A percentile compares a stretch with the other conserved stretches of the same genome.
These are phyloP conservation scores for Saimiri boliviensis DNA, from an alignment of 2,113 vertebrate genomes.

Conservation along the genomic window DNA sequence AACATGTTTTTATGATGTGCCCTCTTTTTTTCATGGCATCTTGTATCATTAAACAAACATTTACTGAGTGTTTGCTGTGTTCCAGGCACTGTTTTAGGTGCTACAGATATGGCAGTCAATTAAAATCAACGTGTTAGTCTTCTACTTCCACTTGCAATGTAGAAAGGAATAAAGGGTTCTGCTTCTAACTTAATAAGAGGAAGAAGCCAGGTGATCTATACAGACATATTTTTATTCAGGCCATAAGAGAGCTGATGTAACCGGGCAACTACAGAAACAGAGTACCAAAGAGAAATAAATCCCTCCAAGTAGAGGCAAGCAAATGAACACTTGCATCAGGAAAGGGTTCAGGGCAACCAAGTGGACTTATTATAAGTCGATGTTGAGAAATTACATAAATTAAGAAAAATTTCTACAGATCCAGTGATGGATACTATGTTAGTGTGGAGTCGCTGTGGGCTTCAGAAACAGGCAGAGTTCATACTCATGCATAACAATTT, in stretches of 20 bases:
- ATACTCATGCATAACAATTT: fast-evolving
- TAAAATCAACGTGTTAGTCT: too few relatives aligned
- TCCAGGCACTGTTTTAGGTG: too few relatives aligned
- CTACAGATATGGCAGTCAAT: neutral
- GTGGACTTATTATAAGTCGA: fast-evolving
- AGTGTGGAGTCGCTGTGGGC: neutral
- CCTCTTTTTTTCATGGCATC: neutral
- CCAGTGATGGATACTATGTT: neutral
- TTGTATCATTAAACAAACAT: neutral
- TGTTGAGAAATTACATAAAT: neutral
- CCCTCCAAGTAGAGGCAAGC: neutral
- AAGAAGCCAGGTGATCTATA: neutral
- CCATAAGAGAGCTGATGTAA: neutral
- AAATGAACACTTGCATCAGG: too few relatives aligned
- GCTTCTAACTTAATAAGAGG: neutral
- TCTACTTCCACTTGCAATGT: fast-evolving
- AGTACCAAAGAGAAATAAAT: neutral
- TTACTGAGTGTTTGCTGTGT: too few relatives aligned
- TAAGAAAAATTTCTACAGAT: neutral
- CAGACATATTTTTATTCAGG: neutral
- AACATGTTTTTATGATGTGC: neutral
- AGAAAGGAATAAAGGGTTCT: neutral
- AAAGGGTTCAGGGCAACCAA: neutral
- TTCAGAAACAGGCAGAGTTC: neutral
- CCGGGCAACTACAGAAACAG: neutral